Conservation (phyloP, 2,113 vertebrate species). For the Aptenodytes forsteri region DNA sequence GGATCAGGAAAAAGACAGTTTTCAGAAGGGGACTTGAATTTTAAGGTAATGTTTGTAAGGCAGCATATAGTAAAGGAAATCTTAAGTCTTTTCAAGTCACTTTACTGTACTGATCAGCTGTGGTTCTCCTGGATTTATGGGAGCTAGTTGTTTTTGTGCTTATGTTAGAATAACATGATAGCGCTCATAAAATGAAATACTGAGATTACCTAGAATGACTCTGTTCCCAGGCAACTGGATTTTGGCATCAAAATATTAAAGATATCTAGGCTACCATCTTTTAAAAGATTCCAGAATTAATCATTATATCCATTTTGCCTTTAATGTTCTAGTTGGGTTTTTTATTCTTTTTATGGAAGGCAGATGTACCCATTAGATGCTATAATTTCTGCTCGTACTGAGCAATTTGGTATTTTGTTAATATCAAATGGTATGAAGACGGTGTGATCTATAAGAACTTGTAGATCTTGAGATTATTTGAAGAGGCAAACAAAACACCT, state of each 20-base stretch:
- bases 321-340: background rate
- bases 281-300: background rate
- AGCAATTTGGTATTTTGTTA: background rate
- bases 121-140: background rate
- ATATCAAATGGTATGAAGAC: background rate
- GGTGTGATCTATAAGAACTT: background rate
- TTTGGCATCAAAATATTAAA: background rate
- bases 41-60: background rate
- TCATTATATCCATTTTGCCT: background rate
- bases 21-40: background rate
- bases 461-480: background rate
- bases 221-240: background rate
- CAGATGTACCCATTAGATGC: background rate
- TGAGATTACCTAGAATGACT: background rate
- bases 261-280: background rate
- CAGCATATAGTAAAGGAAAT: background rate
- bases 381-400: background rate
- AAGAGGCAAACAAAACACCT: background rate
- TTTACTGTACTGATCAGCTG: background rate
- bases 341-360: background rate
- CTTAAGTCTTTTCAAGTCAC: background rate
- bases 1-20: background rate
- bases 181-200: background rate
- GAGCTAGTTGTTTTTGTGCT: background rate
- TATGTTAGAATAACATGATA: background rate